These are phyloP conservation scores for Pseudorhombus dupliciocellatus DNA, from an alignment of 2,113 vertebrate species.

Conservation along the genomic window DNA sequence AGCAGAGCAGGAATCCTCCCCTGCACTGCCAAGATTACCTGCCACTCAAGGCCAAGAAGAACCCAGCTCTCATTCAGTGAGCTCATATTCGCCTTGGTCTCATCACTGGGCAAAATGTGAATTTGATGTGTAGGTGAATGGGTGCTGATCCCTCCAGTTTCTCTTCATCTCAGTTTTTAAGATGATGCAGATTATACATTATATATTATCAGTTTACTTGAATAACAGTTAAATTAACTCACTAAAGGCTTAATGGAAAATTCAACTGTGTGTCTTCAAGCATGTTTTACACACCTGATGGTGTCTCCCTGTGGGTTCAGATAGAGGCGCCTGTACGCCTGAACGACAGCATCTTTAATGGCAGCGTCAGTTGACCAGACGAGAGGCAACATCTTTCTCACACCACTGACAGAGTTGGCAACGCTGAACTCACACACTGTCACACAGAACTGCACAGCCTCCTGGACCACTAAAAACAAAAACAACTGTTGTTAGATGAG, in stretches of 20 bases:
- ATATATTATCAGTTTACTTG: neutral
- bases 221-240: neutral
- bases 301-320: slow-evolving; percentile 86
- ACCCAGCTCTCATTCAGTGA: slow-evolving; percentile 56
- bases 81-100: slow-evolving; percentile 80
- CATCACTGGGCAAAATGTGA: slow-evolving; percentile 73
- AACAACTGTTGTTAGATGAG: neutral
- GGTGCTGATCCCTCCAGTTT: slow-evolving; percentile 49
- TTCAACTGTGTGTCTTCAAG: neutral
- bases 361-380: slow-evolving; percentile 93
- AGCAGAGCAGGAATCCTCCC: slow-evolving; percentile 75
- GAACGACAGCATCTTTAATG: slow-evolving; percentile 91
- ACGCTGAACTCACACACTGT: slow-evolving; percentile 90
- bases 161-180: slow-evolving; percentile 87
- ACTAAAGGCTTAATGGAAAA: neutral
- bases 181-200: too few relatives aligned
- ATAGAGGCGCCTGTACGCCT: slow-evolving; percentile 90
- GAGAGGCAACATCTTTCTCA: slow-evolving; percentile 93
- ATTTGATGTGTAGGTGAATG: neutral
- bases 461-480: slow-evolving; percentile 88
- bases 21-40: slow-evolving; percentile 79
- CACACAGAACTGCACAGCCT: slow-evolving; percentile 96
- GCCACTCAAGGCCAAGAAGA: slow-evolving; percentile 58
- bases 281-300: slow-evolving; percentile 78
- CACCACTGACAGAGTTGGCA: slow-evolving; percentile 88